Evolutionary conservation across 2,113 vertebrate species (phyloP), one percentile per base, ranked within the genome.

Genomic region (Perca flavescens): DNA sequence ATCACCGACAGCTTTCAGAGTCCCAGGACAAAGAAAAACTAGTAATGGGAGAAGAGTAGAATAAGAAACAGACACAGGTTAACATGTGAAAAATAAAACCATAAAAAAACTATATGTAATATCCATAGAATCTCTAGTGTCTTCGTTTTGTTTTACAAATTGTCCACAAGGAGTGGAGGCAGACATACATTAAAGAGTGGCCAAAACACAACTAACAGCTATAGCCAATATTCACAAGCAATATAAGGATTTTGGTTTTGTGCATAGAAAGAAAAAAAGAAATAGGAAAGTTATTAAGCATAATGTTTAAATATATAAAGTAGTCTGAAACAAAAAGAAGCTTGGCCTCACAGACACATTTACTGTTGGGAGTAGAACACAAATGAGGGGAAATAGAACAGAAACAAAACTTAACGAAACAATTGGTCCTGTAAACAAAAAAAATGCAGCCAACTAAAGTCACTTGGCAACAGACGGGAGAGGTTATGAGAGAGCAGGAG

Each of bases 21-120:
- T 98, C 95, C 98, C 98, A 77, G 98, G 98, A 95, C 98, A 99
- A 96, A 99, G 97, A 98, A 99, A 99, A 96, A 99, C 98, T 99
- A 96, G 94, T 93, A 96, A 94, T 95, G 95, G 96, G 87, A 96
- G 86, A 96, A 97, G 88, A 97, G 95, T 93, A 96, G 89, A 97
- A 97, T 94, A 95, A 96, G 93, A 95, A 88, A 92, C 77, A 95
- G 52, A 77, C 17, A 84, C 62, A 88, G 77, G 86, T 89, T 87
- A 94, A 88, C 70, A 92, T 15, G 65, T 87, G 80, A 74, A 82
- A 88, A 81, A 54, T 19, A 53, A 77, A 82, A 61, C 40, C 13
- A 28, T 2, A 62, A 52, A 74, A 87, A 63, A 6, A 34, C 34
- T 61, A 64, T 31, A 80, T 64, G 40, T 47, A 70, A 76, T 69